Conservation (phyloP, 1,140 invertebrate genomes). For the Drosophila funebris region DNA sequence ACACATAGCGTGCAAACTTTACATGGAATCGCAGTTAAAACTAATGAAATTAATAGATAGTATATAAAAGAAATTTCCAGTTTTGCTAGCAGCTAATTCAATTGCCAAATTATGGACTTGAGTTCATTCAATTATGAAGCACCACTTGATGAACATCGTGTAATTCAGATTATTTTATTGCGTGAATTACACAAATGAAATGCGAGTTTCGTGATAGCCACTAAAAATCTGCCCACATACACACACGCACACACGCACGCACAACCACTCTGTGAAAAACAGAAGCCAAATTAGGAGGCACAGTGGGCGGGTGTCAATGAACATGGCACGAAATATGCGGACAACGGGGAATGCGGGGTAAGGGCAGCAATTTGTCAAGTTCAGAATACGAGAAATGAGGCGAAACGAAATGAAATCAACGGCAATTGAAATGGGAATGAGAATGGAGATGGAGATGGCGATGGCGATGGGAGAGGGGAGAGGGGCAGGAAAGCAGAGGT, state of each 20-base stretch:
- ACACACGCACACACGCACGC: constrained; percentile 32
- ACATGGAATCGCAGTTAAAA: not conserved
- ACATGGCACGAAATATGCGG: constrained; percentile 31
- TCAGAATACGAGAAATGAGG: constrained; percentile 46
- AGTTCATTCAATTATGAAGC: constrained; percentile 72
- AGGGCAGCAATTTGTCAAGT: constrained; percentile 46
- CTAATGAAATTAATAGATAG: not conserved
- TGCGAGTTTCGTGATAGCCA: constrained; percentile 66
- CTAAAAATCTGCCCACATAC: constrained; percentile 49
- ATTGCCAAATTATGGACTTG: constrained; percentile 54
- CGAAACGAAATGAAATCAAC: constrained; percentile 46
- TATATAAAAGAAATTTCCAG: not conserved
- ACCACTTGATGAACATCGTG: constrained; percentile 54
- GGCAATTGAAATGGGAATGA: constrained; percentile 46
- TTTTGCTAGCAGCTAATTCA: constrained; percentile 52
- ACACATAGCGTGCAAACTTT: too few relatives aligned
- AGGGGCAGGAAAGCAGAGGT: not conserved
- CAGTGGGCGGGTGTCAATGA: constrained; percentile 65
- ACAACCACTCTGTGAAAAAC: constrained; percentile 6
- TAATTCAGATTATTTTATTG: constrained; percentile 71
- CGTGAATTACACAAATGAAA: constrained; percentile 75
- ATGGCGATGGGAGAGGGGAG: not conserved
- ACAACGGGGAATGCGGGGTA: not conserved
- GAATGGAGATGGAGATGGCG: not conserved
- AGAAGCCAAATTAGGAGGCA: constrained; percentile 68